Evolutionary conservation across 2,888 invertebrate species (phyloP).

Genomic region (Pyrocoelia pectoralis): DNA sequence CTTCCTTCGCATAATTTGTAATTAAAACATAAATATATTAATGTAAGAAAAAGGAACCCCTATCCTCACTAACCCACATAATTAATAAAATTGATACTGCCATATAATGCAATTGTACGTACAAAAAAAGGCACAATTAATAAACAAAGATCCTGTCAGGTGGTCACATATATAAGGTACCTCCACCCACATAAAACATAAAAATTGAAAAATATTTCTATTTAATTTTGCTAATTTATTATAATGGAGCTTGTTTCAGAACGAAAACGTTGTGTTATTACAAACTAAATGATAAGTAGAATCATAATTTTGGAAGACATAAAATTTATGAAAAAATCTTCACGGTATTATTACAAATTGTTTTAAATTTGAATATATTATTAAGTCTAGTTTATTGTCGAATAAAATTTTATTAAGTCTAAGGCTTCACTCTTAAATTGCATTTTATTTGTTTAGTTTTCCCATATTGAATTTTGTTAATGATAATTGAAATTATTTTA

Average conservation of each 20-base stretch:
- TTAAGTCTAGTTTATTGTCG: constrained; percentile 29
- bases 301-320: constrained; percentile 37
- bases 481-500: not conserved
- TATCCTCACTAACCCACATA: not conserved
- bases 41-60: not conserved
- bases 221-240: constrained; percentile 45
- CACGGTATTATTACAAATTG: constrained; percentile 35
- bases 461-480: not conserved
- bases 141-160: constrained; percentile 1
- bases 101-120: not conserved
- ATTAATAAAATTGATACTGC: not conserved
- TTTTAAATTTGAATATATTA: constrained; percentile 41
- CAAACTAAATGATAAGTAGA: constrained; percentile 40
- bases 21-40: too few species aligned
- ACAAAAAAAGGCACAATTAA: not conserved
- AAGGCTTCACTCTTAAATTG: constrained; percentile 16
- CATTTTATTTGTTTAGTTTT: constrained; percentile 17
- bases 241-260: constrained; percentile 38
- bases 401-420: constrained; percentile 39
- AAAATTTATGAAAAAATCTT: constrained; percentile 35
- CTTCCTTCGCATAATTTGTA: too few species aligned
- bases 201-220: constrained; percentile 37
- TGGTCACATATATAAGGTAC: not conserved
- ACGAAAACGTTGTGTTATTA: constrained; percentile 40
- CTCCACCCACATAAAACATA: not conserved